A percentile compares a stretch with the other conserved stretches of the same genome.
These are phyloP conservation scores for Imbricaverruca yamaguchii DNA, from an alignment of 2,888 invertebrate species.

Conservation along the genomic window DNA sequence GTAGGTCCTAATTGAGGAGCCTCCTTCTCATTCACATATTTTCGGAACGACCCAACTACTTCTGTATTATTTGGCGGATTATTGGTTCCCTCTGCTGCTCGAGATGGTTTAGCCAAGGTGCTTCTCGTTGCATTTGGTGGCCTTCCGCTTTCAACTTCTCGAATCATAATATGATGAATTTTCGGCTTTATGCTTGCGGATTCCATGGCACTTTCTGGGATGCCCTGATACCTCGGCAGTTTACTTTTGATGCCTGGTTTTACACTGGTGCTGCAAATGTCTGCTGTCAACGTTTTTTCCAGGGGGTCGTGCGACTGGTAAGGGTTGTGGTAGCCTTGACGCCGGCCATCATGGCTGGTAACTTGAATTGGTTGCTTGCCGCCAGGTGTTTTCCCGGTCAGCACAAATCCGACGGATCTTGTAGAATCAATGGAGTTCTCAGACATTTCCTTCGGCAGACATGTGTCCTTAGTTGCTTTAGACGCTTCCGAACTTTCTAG, in stretches of 20 bases:
- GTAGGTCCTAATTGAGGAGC: too few relatives aligned
- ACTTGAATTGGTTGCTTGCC: not conserved
- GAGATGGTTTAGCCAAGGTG: too few relatives aligned
- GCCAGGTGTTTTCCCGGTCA: not conserved
- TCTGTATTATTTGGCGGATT: not conserved
- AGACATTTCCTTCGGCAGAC: not conserved
- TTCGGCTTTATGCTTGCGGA: too few relatives aligned
- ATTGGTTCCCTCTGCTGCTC: too few relatives aligned
- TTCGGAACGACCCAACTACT: not conserved
- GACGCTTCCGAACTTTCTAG: not conserved
- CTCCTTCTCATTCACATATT: too few relatives aligned
- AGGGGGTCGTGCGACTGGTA: not conserved
- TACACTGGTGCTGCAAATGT: not conserved
- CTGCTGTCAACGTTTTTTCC: not conserved
- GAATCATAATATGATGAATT: too few relatives aligned
- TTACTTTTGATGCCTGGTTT: too few relatives aligned
- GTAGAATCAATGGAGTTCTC: not conserved
- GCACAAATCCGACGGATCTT: not conserved
- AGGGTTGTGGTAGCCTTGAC: not conserved
- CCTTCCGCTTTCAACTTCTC: too few relatives aligned
- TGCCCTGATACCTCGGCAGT: not conserved
- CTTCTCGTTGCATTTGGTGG: too few relatives aligned
- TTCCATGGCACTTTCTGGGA: not conserved
- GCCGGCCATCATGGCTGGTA: not conserved
- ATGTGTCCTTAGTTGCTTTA: too few relatives aligned